These are phyloP conservation scores for Drosophila rhopaloa DNA, from an alignment of 1,140 invertebrate genomes.

Conservation along the genomic window DNA sequence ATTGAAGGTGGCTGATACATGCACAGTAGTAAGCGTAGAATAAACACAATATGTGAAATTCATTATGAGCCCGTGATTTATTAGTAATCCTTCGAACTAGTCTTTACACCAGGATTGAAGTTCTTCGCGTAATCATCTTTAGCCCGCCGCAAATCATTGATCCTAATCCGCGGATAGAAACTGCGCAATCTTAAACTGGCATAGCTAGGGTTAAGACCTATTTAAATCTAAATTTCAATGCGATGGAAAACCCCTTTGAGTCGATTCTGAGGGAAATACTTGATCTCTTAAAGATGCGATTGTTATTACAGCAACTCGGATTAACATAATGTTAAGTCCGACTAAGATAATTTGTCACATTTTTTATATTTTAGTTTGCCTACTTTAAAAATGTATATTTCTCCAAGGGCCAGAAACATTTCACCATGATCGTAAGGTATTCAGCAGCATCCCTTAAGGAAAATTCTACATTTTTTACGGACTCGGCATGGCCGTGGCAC, in stretches of 20 bases:
- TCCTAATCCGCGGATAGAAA: constrained; percentile 54
- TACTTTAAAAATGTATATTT: constrained; percentile 23
- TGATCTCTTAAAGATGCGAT: not conserved
- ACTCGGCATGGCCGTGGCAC: constrained; percentile 16
- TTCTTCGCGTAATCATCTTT: constrained; percentile 5
- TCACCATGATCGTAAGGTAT: constrained; percentile 11
- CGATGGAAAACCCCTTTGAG: constrained; percentile 41
- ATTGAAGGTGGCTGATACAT: constrained; percentile 18
- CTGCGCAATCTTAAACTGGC: constrained; percentile 21
- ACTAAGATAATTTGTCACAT: not conserved
- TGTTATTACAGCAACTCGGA: constrained; percentile 1
- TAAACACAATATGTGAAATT: not conserved
- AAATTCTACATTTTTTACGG: constrained; percentile 43
- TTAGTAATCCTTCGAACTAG: constrained; percentile 10
- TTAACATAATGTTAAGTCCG: not conserved
- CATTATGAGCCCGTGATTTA: constrained; percentile 4
- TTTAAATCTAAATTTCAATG: constrained; percentile 63
- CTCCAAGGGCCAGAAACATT: not conserved
- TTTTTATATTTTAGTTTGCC: not conserved
- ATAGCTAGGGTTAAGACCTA: not conserved
- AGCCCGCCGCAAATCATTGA: constrained; percentile 15
- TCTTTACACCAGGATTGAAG: constrained; percentile 10
- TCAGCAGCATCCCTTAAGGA: constrained; percentile 61
- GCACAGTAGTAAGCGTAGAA: not conserved
- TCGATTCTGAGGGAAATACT: not conserved